phyloP scores from a whole-genome alignment of 2,888 invertebrate species.

The Biston betularia region DNA sequence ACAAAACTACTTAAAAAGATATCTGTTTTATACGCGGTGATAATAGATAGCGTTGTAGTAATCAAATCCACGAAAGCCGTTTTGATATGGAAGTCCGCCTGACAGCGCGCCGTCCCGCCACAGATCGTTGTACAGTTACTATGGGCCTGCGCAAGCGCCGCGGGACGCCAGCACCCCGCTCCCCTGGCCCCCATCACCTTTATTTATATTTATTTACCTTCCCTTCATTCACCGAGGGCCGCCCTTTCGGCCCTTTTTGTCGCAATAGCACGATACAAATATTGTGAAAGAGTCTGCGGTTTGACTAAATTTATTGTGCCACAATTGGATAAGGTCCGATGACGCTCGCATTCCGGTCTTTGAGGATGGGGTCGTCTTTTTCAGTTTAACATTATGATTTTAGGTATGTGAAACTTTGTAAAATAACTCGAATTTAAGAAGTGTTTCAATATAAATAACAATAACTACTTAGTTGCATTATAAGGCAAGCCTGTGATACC shows the following conservation, averaged over 20 bases:
- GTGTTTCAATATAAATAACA: too few species aligned
- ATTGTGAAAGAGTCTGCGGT: constrained; percentile 85
- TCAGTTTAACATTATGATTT: background rate
- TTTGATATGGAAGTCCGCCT: constrained; percentile 30
- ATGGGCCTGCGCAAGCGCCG: constrained; percentile 61
- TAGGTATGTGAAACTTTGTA: background rate
- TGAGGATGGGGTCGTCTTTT: constrained; percentile 36
- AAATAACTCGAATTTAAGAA: background rate
- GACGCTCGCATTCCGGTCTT: constrained; percentile 64
- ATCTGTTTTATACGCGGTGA: constrained; percentile 4
- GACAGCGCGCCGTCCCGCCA: constrained; percentile 16
- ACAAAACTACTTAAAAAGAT: too few species aligned
- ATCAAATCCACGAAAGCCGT: constrained; percentile 20
- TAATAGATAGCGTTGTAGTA: background rate
- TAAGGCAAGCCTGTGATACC: too few species aligned
- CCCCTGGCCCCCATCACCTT: constrained; percentile 72
- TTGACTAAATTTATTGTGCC: constrained; percentile 83
- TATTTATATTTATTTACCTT: constrained; percentile 87
- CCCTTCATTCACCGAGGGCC: constrained; percentile 85
- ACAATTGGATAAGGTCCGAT: constrained; percentile 75
- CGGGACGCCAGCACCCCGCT: constrained; percentile 64
- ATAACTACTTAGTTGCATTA: too few species aligned
- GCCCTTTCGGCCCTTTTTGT: constrained; percentile 85
- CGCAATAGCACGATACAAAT: constrained; percentile 83
- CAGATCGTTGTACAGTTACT: constrained; percentile 19